Percentiles rank a stretch among this genome's conserved stretches.
Evolutionary conservation across 2,113 vertebrate species (phyloP).

Genomic region (Xiphophorus maculatus): DNA sequence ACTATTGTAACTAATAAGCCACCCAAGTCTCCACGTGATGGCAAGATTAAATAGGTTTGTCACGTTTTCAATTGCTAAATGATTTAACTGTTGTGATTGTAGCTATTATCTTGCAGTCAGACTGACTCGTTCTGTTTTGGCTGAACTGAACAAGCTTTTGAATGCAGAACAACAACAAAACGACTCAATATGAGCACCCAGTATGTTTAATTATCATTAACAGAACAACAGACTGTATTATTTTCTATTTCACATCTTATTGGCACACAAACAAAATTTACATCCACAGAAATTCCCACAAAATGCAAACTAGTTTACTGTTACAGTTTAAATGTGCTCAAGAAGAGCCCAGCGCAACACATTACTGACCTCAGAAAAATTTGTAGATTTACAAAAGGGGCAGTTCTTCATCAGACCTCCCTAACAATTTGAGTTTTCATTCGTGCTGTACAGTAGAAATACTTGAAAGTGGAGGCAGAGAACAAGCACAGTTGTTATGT

Average conservation of each 20-base stretch:
- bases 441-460: constrained; percentile 65
- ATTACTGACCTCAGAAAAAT: constrained; percentile 18
- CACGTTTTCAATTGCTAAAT: too few species aligned
- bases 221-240: constrained; percentile 49
- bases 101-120: too few species aligned
- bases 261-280: constrained; percentile 66
- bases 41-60: too few species aligned
- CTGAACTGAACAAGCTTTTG: not conserved
- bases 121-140: not conserved
- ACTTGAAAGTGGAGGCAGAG: constrained; percentile 43
- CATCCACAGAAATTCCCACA: constrained; percentile 56
- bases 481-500: constrained; percentile 34
- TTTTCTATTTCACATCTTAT: constrained; percentile 55
- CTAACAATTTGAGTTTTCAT: constrained; percentile 44
- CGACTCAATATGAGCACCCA: constrained; percentile 51
- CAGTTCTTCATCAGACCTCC: constrained; percentile 60
- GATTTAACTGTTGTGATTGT: too few species aligned
- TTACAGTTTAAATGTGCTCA: constrained; percentile 53
- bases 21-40: too few species aligned
- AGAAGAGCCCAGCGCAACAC: constrained; percentile 17
- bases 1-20: too few species aligned
- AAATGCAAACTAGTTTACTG: constrained; percentile 57
- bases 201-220: constrained; percentile 58
- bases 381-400: constrained; percentile 32
- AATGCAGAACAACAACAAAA: not conserved